Evolutionary conservation across 2,888 invertebrate genomes (phyloP), one percentile per base, ranked within the genome.

Genomic region (Clusia tigrina): DNA sequence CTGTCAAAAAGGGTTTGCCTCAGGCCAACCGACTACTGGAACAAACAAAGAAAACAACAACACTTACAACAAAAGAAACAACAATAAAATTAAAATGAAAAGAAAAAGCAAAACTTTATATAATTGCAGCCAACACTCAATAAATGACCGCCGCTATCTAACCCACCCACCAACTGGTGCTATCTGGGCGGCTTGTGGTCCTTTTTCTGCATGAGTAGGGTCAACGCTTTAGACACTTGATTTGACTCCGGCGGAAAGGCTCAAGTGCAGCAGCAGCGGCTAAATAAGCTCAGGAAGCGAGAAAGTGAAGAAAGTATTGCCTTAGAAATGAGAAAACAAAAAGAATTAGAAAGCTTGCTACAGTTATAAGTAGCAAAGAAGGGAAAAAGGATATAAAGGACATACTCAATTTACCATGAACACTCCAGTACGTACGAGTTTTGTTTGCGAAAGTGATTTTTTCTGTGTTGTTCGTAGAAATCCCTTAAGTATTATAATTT

Each of bases 401-500:
- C 9, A 42, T 3, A n/a, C n/a, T 42, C n/a, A 42, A 42, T 42
- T 42, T 42, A 17, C 15, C 42, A 3, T 42, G 42, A 15, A 17
- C 22, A 20, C 15, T 6, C n/a, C n/a, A n/a, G n/a, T n/a, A n/a
- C n/a, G n/a, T n/a, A n/a, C n/a, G n/a, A n/a, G n/a, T 22, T 18
- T 22, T 48, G 18, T 48, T 22, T 6, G 20, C 5, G 18, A 3
- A 20, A 20, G 3, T 48, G 48, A 48, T 48, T 48, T 48, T 48
- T 48, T 32, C 32, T 6, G 32, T 32, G 6, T 32, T 74, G n/a
- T n/a, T n/a, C n/a, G n/a, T 76, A 74, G 71, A 71, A 77, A 71
- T 76, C 74, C 77, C 74, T 60, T 58, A 64, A 69, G 74, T 62
- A 69, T 69, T 71, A 76, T 74, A 74, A 77, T 77, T 69, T 77